phyloP scores from a whole-genome alignment of 2,888 invertebrate genomes.

The Leptinotarsa rubiginosa region DNA sequence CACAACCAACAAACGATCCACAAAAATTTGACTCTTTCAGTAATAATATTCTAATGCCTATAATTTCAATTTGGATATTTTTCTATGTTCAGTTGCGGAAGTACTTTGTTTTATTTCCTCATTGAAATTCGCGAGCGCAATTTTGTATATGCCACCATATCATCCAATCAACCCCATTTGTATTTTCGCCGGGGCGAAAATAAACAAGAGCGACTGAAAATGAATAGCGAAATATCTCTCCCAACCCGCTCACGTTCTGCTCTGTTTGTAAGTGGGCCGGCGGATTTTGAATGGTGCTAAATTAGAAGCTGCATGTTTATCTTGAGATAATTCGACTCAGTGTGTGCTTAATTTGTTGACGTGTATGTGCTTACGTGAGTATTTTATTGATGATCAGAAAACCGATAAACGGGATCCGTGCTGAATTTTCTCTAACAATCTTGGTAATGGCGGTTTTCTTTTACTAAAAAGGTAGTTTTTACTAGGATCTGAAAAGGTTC shows the following conservation, averaged over 20 bases:
- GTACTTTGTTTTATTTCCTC: not conserved
- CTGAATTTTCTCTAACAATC: not conserved
- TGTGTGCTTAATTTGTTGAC: conserved; percentile 40
- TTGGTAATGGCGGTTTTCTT: too few relatives aligned
- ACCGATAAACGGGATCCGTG: not conserved
- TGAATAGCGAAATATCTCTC: conserved; percentile 34
- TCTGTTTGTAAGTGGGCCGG: conserved; percentile 51
- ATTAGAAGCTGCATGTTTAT: conserved; percentile 57
- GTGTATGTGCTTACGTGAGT: conserved; percentile 33
- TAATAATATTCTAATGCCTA: too few relatives aligned
- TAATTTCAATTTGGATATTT: too few relatives aligned
- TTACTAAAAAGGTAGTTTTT: too few relatives aligned
- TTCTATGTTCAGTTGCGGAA: not conserved
- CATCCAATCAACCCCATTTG: conserved; percentile 24
- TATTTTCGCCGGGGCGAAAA: conserved; percentile 20
- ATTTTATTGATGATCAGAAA: conserved; percentile 1
- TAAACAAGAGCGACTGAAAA: conserved; percentile 29
- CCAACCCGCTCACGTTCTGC: conserved; percentile 54
- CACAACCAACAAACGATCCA: too few relatives aligned
- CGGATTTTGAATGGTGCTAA: conserved; percentile 55
- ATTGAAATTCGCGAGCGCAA: not conserved
- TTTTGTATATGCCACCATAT: not conserved
- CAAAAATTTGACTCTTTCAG: too few relatives aligned
- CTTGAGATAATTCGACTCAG: conserved; percentile 47
- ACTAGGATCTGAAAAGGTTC: too few relatives aligned